Base-by-base conservation (phyloP, 1,140 invertebrate species). In the Trichonephila inaurata region DNA sequence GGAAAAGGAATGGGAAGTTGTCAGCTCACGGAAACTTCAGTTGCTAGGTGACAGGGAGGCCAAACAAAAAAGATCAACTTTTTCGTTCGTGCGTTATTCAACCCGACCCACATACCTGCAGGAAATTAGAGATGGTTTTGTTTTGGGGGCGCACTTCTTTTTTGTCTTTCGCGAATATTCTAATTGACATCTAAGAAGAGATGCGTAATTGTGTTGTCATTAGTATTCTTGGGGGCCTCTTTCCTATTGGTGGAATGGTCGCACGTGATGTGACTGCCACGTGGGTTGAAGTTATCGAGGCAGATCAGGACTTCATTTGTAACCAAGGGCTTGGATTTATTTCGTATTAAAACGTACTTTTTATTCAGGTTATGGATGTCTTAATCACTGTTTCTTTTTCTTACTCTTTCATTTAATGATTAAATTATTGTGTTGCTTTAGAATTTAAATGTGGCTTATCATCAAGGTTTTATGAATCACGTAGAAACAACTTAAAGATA, bases 61-160 rank as follows among this genome's bases (percentile, higher is more conserved):
- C 88, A 89, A 89, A 89, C 88, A 89, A 72, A 89, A 51, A 89
- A 89, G 62, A 89, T 61, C 66, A 60, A 69, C 61, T 33, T 89
- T 89, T 51, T 72, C 60, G 19, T n/a, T 18, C 14, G 28, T 33
- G 88, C 19, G 61, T 88, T 88, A 40, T 33, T 87, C 24, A 87
- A 87, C 87, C 24, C 61, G 88, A 89, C 88, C 88, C 60, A 89
- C 61, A 72, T 89, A 33, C 60, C 51, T 44, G 24, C 82, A 18
- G 51, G 82, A 85, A 51, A 77, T 77, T 12, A 24, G 69, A 12
- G 61, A 16, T 19, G 61, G 16, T 62, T 62, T 62, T 62, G 61
- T 21, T 77, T 33, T 16, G 28, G 28, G 24, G 28, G 16, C 28
- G 14, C 28, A 6, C 28, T 28, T 28, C 28, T 28, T 28, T 28